These are phyloP conservation scores for Boulengeromyrus knoepffleri DNA, from an alignment of 2,113 vertebrate species.

Conservation along the genomic window DNA sequence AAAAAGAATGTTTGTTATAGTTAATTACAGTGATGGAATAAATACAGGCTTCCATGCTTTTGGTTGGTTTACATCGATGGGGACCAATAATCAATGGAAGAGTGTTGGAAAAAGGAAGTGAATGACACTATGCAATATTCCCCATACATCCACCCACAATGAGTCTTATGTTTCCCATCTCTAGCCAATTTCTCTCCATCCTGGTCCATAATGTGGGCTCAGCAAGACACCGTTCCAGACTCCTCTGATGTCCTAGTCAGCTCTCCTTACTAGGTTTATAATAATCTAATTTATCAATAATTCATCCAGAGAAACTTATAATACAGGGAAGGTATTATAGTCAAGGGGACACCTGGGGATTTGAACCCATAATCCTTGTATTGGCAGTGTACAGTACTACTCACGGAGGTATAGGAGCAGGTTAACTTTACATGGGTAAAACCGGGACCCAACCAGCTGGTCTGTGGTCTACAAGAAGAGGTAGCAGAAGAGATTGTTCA, in stretches of 20 bases:
- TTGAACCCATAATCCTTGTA: background rate
- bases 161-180: background rate
- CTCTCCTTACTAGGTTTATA: background rate
- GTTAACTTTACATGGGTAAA: background rate
- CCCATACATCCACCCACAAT: background rate
- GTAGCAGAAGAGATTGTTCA: background rate
- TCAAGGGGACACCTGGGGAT: background rate
- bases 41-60: background rate
- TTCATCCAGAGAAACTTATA: background rate
- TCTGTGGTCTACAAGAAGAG: background rate
- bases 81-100: background rate
- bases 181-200: background rate
- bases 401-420: background rate
- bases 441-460: background rate
- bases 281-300: background rate
- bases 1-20: background rate
- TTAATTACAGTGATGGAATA: background rate
- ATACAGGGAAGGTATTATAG: background rate
- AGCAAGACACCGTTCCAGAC: background rate
- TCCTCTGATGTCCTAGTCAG: background rate
- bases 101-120: background rate
- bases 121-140: background rate
- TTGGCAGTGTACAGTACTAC: background rate
- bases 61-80: background rate
- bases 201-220: background rate